phyloP scores from a whole-genome alignment of 2,888 invertebrate genomes.

The Drosophila rellima region DNA sequence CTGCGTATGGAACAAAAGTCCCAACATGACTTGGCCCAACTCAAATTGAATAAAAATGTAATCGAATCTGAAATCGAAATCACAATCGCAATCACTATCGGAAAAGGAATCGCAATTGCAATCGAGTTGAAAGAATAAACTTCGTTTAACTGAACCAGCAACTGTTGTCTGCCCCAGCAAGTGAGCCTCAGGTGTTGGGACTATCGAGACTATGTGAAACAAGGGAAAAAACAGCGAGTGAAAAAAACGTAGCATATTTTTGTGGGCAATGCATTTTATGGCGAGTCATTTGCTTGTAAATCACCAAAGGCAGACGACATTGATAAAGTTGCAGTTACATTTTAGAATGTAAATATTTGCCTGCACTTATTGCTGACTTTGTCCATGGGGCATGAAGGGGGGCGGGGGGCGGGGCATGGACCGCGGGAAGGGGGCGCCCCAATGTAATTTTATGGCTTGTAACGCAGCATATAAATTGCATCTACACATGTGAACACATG shows the following conservation, averaged over 20 bases:
- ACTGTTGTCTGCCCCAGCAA: constrained; percentile 23
- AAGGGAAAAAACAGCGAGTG: constrained; percentile 9
- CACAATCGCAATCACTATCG: background rate
- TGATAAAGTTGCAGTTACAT: constrained; percentile 79
- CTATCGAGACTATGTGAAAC: constrained; percentile 44
- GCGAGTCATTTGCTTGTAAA: constrained; percentile 71
- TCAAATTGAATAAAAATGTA: constrained; percentile 51
- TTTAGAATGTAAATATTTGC: constrained; percentile 78
- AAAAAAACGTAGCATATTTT: constrained; percentile 34
- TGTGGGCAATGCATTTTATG: constrained; percentile 63
- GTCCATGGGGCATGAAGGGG: constrained; percentile 5
- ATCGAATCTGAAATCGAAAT: constrained; percentile 56
- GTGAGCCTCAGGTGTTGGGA: constrained; percentile 74
- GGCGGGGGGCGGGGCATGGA: no score
- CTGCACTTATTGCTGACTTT: constrained; percentile 70
- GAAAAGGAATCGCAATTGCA: constrained; percentile 9
- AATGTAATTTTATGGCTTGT: constrained; percentile 69
- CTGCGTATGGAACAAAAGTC: constrained; percentile 30
- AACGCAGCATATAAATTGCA: constrained; percentile 61
- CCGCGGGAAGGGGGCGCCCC: constrained; percentile 8
- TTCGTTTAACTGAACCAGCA: constrained; percentile 31
- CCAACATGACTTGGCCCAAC: constrained; percentile 56
- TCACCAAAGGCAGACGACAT: constrained; percentile 79
- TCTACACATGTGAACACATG: constrained; percentile 38
- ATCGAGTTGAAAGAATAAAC: constrained; percentile 13